Base-by-base conservation (phyloP, 2,888 invertebrate species). In the Achlya flavicornis region DNA sequence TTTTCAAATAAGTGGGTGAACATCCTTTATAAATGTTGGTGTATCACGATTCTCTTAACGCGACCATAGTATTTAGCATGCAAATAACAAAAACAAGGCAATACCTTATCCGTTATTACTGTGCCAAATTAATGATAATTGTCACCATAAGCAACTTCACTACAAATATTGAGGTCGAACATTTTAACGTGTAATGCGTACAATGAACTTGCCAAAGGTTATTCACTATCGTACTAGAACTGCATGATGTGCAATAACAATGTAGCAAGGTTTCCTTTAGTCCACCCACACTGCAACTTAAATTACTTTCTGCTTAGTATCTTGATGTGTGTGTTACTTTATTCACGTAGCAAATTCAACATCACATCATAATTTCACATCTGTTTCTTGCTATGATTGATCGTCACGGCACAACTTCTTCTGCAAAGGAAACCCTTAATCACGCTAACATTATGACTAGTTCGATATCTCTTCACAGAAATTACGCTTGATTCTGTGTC, bases 111-210 rank as follows among this genome's bases (percentile, higher is more conserved):
- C n/a, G 46, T n/a, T 46, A 46, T n/a, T 46, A n/a, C 41, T 41
- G 16, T 48, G 48, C 19, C 16, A 53, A 53, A 53, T 19, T 53
- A 53, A 53, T 53, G 53, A 19, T 53, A 53, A 53, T 53, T 53
- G 53, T 6, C 53, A 53, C 19, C 11, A 53, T n/a, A 48, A 14
- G 16, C 16, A 2, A 53, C 10, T 19, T 10, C 3, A 53, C 10
- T 19, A 19, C 3, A 19, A 19, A 53, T 53, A 53, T 53, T 53
- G 53, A 53, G 53, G 53, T 16, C 53, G 10, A 2, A 16, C 53
- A 48, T 46, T 48, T 46, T 16, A 16, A 48, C 48, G 48, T 16
- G 48, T 48, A 48, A 53, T 53, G 53, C 53, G 53, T 53, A 19
- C 53, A 53, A 53, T 19, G 53, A 53, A 53, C 53, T 53, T 53